Base-by-base conservation (phyloP, 2,888 invertebrate species). In the Drosophila borealis region DNA sequence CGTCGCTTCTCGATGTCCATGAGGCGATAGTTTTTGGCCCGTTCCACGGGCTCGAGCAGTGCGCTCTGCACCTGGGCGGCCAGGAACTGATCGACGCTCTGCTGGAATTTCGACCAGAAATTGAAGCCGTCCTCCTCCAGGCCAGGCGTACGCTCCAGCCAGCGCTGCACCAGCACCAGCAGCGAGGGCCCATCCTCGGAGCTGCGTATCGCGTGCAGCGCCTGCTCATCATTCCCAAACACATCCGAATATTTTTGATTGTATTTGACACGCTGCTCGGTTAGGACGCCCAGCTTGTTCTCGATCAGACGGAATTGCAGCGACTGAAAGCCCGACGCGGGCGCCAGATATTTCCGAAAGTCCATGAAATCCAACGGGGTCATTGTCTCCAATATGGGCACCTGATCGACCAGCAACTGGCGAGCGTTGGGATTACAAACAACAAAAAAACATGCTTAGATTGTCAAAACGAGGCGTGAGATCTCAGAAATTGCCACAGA, bases 311-410 rank as follows among this genome's bases (percentile, higher is more conserved):
- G 95, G 92, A 99, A 99, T 92, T 99, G 98, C 39, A 98, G 93
- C 88, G 98, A 99, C 91, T 99, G 99, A 92, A 99, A 99, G 1
- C 99, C 99, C 0, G 99, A 99, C 0, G 99, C 98, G 0, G 99
- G 97, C 11, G 97, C 96, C 39, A 99, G 93, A 90, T 97, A 97
- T 77, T 96, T 95, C 50, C 99, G 95, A 92, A 99, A 99, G 89
- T 99, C 99, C 96, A 99, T 97, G 90, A 99, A 99, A 93, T 99
- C 99, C 66, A 99, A 93, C 0, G 99, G 99, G 0, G 99, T 98
- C 99, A 99, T 99, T 0, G 99, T 99, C 93, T 99, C 99, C 80
- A 99, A 93, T 80, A 99, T 98, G 93, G 97, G 96, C 44, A 99
- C 98, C 93, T 99, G 99, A 90, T 99, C 99, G 41, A 97, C 98